A percentile compares a stretch with the other conserved stretches of the same genome.
phyloP scores from a whole-genome alignment of 1,140 invertebrate species.

The Scaptomyza pallida region DNA sequence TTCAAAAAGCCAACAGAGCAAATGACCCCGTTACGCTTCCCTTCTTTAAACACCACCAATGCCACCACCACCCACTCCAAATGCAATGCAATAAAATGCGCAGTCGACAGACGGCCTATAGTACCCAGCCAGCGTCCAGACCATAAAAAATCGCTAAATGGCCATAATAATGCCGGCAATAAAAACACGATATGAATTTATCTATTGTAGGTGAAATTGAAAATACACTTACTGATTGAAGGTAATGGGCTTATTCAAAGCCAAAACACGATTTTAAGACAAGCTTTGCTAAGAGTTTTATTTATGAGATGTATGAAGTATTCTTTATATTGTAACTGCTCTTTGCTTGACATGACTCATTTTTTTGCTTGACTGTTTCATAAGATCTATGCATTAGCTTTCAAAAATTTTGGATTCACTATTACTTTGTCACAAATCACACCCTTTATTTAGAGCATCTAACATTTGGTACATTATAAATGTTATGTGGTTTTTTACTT shows the following conservation, averaged over 20 bases:
- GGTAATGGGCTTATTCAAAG: neutral
- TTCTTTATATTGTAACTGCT: no score
- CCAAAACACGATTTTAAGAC: no score
- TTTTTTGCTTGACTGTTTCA: no score
- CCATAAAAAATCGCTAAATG: slow-evolving; percentile 79
- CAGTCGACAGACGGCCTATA: slow-evolving; percentile 52
- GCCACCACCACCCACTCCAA: neutral
- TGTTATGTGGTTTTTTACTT: slow-evolving; percentile 7
- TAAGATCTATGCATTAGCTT: no score
- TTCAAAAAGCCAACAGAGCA: slow-evolving; percentile 74
- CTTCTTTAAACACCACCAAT: neutral
- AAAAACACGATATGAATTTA: slow-evolving; percentile 55
- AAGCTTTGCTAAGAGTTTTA: no score
- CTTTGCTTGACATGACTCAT: no score
- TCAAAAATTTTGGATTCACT: no score
- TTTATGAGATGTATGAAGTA: no score
- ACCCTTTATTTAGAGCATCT: neutral
- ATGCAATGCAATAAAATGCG: slow-evolving; percentile 71
- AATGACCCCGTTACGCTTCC: slow-evolving; percentile 54
- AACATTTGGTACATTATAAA: slow-evolving; percentile 1
- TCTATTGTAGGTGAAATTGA: slow-evolving; percentile 27
- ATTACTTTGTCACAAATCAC: neutral
- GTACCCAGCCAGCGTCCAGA: slow-evolving; percentile 40
- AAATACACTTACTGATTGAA: slow-evolving; percentile 20
- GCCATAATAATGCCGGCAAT: slow-evolving; percentile 76